Percentiles rank a stretch among this genome's conserved stretches.
These are phyloP conservation scores for Ptilorrhoa leucosticta DNA, from an alignment of 2,113 vertebrate genomes.

Conservation along the genomic window DNA sequence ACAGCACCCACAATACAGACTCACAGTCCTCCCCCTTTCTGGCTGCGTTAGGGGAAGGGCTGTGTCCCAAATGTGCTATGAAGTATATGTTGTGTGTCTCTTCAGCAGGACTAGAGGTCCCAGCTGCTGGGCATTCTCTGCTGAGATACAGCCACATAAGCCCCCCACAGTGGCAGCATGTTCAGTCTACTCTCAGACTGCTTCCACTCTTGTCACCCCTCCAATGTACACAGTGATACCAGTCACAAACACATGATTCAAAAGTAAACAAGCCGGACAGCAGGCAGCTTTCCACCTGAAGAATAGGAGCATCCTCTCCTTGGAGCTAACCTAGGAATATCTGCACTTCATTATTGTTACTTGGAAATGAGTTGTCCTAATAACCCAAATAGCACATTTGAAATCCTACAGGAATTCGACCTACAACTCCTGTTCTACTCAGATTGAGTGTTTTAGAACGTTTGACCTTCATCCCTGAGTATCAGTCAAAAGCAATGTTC, in stretches of 20 bases:
- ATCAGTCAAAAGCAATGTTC: neutral
- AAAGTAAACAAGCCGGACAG: neutral
- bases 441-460: neutral
- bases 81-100: neutral
- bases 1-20: neutral
- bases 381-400: neutral
- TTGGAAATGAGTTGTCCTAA: slow-evolving; percentile 1
- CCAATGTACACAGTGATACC: neutral
- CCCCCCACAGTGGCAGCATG: neutral
- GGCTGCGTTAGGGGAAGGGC: neutral
- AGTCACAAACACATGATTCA: neutral
- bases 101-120: neutral
- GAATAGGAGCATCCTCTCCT: neutral
- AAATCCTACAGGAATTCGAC: slow-evolving; percentile 24
- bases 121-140: neutral
- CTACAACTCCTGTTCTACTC: neutral
- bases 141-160: neutral
- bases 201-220: neutral
- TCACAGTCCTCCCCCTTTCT: neutral
- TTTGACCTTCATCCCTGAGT: neutral
- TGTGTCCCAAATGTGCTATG: rapidly evolving
- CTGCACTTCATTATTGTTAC: neutral
- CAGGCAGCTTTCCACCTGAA: neutral
- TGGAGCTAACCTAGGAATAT: neutral
- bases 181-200: neutral